Evolutionary conservation across 2,113 vertebrate species (phyloP).

Genomic region (Steatornis caripensis): DNA sequence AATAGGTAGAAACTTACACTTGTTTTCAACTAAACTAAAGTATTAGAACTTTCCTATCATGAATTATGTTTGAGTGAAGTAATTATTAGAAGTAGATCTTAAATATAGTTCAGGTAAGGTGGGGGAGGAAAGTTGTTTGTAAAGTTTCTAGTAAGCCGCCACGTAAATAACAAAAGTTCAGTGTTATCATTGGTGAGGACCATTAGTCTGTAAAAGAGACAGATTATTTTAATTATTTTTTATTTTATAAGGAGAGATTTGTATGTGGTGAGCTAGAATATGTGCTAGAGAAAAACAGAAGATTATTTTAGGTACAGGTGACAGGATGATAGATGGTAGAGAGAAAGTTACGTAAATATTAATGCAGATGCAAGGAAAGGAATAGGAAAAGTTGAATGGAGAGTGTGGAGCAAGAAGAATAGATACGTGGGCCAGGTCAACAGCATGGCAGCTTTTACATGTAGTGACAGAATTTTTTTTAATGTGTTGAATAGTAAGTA

Average conservation of each 20-base stretch:
- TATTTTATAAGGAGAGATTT: neutral
- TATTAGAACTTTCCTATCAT: neutral
- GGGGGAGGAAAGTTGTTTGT: neutral
- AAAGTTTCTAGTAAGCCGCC: neutral
- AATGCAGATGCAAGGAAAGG: neutral
- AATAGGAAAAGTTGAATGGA: neutral
- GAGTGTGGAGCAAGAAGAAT: neutral
- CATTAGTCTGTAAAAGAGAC: neutral
- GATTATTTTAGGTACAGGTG: neutral
- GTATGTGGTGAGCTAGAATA: neutral
- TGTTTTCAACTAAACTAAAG: neutral
- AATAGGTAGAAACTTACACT: neutral
- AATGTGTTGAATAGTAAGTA: neutral
- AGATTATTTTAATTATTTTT: neutral
- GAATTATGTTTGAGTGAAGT: neutral
- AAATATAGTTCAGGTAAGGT: neutral
- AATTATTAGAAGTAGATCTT: neutral
- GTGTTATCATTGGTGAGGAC: neutral
- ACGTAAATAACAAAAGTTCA: neutral
- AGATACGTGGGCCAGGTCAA: neutral
- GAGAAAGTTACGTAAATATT: neutral
- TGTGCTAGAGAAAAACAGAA: neutral
- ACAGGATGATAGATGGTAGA: neutral
- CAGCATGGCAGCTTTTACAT: neutral
- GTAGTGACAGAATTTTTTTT: neutral